Evolutionary conservation across 2,888 invertebrate genomes (phyloP), one percentile per base, ranked within the genome.

Genomic region (Diarsia mendica): DNA sequence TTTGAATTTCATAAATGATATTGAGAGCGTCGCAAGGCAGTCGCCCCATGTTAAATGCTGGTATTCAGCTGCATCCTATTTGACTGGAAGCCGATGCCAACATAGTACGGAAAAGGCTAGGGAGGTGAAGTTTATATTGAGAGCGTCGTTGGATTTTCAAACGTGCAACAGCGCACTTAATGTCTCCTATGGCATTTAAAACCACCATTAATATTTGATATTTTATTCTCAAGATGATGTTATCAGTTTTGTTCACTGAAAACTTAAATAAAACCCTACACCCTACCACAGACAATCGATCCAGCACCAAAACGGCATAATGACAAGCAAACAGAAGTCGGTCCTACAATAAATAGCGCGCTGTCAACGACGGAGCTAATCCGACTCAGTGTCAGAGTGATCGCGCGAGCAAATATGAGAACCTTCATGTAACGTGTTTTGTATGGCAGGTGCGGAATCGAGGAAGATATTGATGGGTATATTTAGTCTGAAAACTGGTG

Each of bases 361-460:
- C 68, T 51, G 80, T 86, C 80, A 80, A 28, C 72, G 65, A 44
- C 48, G 70, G 10, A 71, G 78, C 67, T 83, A 84, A 88, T 85
- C 84, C 83, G 72, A 61, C 80, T 84, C 75, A 72, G 68, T 80
- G 87, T 84, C 79, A 67, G 76, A 33, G 76, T 85, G 82, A 84
- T 72, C 75, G 69, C 70, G 64, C 11, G 58, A 53, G 76, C 67
- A 82, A 86, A 88, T 82, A 79, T 82, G 74, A 33, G 51, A 58
- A 51, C 63, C 23, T 46, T 60, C 49, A 70, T 72, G 53, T 58
- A 18, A 8, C 3, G 13, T 58, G 63, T 69, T 53, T 82, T 71
- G 46, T 67, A 23, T 44, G 53, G 18, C 60, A 68, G 33, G 44
- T 65, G 71, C 15, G 9, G 15, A 53, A 39, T 39, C 20, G 61